These are phyloP conservation scores for Trachelus tabidus DNA, from an alignment of 2,888 invertebrate species.

Conservation along the genomic window DNA sequence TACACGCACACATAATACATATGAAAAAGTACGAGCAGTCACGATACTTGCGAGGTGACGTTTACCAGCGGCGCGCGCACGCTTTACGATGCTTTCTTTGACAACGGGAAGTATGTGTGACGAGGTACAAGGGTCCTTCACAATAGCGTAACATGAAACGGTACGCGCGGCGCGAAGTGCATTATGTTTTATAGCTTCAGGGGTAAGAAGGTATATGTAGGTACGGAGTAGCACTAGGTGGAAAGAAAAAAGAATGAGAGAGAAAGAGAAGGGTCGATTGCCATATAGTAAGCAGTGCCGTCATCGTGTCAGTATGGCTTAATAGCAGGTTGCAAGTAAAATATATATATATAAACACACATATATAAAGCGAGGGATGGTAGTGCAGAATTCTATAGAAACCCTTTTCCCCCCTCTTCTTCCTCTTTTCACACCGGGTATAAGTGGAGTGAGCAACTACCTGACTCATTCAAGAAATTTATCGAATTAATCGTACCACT, in stretches of 20 bases:
- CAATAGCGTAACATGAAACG: conserved; percentile 54
- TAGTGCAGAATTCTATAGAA: conserved; percentile 10
- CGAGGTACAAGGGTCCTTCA: conserved; percentile 39
- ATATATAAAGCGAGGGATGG: not conserved
- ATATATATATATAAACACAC: not conserved
- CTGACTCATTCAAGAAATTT: conserved; percentile 40
- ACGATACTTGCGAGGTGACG: not conserved
- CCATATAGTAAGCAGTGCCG: not conserved
- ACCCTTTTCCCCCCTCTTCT: conserved; percentile 14
- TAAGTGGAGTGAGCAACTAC: conserved; percentile 43
- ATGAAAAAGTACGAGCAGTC: not conserved
- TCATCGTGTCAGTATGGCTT: not conserved
- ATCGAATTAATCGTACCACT: conserved; percentile 36
- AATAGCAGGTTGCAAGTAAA: not conserved
- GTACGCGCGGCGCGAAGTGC: conserved; percentile 48
- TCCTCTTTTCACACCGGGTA: conserved; percentile 28
- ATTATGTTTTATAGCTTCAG: conserved; percentile 37
- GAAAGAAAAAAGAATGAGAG: not conserved
- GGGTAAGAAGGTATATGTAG: not conserved
- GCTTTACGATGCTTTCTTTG: conserved; percentile 49
- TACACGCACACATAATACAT: too few relatives aligned
- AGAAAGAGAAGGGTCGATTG: not conserved
- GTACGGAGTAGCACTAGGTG: not conserved
- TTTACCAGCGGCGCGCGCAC: conserved; percentile 27
- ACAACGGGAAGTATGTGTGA: conserved; percentile 49